Evolutionary conservation across 2,797 vertebrate species (phyloP).

Genomic region (Lycodopsis pacificus): DNA sequence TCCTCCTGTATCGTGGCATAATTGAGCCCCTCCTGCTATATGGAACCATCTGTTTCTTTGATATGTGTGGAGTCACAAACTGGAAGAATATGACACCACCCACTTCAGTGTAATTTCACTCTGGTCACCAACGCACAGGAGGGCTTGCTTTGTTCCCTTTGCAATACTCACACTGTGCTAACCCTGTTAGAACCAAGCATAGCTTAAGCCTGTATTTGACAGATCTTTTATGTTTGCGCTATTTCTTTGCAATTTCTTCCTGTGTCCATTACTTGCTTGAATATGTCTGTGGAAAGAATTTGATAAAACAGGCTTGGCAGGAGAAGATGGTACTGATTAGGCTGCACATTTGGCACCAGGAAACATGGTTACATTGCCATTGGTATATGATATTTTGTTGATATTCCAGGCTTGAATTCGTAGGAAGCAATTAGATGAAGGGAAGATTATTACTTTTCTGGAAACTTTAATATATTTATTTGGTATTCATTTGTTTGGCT

Average conservation of each 20-base stretch:
- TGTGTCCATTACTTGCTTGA: conserved; percentile 26
- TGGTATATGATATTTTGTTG: conserved; percentile 36
- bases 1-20: conserved; percentile 24
- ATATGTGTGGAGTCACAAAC: conserved; percentile 39
- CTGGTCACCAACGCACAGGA: conserved; percentile 16
- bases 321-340: conserved; percentile 39
- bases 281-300: conserved; percentile 39
- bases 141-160: conserved; percentile 1
- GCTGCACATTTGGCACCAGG: conserved; percentile 48
- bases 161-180: background rate
- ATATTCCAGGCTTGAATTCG: conserved; percentile 43
- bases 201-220: conserved; percentile 12
- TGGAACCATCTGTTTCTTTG: conserved; percentile 54
- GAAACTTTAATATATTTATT: conserved; percentile 22
- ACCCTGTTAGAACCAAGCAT: background rate
- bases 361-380: conserved; percentile 49
- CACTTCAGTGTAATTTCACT: conserved; percentile 35
- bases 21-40: conserved; percentile 46
- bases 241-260: conserved; percentile 17
- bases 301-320: conserved; percentile 49
- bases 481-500: conserved; percentile 10
- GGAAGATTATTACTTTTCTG: conserved; percentile 10
- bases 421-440: conserved; percentile 26
- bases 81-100: conserved; percentile 29
- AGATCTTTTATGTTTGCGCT: background rate